Evolutionary conservation across 2,888 invertebrate genomes (phyloP), one percentile per base, ranked within the genome.

Genomic region (Aphidius colemani): DNA sequence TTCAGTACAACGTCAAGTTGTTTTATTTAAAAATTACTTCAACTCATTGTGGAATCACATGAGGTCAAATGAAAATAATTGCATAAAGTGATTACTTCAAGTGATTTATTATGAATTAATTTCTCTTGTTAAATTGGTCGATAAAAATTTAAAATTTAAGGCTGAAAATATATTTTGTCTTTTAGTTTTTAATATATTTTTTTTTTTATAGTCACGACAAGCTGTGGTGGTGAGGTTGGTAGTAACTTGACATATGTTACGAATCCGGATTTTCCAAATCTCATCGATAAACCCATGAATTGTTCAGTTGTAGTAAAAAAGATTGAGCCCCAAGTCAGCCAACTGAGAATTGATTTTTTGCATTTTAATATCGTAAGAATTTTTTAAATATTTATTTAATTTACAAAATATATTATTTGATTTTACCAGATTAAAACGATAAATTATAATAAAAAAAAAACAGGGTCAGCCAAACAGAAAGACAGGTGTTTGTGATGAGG

Each of bases 241-340:
- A 92, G 92, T 83, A 94, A 94, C 82, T 85, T 92, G 64, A 94
- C 93, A 0, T 93, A 94, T 82, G 90, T 94, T 80, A 88, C 90
- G 73, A 94, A 91, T 48, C 94, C 94, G 0, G 88, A 88, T 67
- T 94, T 93, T 82, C 94, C 94, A 3, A 91, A 91, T 74, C 85
- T 92, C 66, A 89, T 91, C 83, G 84, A 84, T 55, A 88, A 88
- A 49, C 86, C 89, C 70, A 85, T 86, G 66, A 87, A 88, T 70
- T 95, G 95, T 80, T 85, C 86, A 66, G 82, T 94, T 59, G 88
- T 86, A 69, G 87, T 95, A 7, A 89, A 89, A 78, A 90, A 93
- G 83, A 87, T 91, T 63, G 89, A 89, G 72, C 88, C 89, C 0
- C 91, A 92, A 72, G 89, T 95, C 74, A 91, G 91, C 78, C 95